These are phyloP conservation scores for Pseudococcus longispinus DNA, from an alignment of 2,888 invertebrate species.

Conservation along the genomic window DNA sequence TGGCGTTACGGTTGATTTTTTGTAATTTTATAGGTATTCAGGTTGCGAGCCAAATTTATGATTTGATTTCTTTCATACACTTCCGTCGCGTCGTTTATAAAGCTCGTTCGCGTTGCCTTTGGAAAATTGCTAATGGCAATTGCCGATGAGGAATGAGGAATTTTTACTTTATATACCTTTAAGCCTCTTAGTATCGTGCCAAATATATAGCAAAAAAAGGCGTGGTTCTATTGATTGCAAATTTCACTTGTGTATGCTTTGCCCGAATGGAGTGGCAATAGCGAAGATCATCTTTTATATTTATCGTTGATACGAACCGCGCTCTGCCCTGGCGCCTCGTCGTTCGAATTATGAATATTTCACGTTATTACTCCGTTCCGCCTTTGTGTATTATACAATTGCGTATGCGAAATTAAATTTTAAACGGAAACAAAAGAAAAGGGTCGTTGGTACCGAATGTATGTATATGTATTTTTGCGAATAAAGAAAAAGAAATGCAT, in stretches of 20 bases:
- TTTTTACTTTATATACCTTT: conserved; percentile 38
- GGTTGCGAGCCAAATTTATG: conserved; percentile 39
- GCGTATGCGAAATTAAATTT: conserved; percentile 44
- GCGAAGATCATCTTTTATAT: conserved; percentile 38
- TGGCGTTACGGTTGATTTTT: background rate
- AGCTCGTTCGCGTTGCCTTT: background rate
- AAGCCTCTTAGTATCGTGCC: conserved; percentile 40
- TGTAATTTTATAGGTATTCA: conserved; percentile 25
- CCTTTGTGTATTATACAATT: conserved; percentile 44
- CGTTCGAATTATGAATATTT: conserved; percentile 41
- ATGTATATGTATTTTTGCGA: background rate
- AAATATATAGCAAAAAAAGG: conserved; percentile 28
- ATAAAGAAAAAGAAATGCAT: conserved; percentile 5
- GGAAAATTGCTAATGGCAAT: conserved; percentile 18
- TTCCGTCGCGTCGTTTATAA: conserved; percentile 17
- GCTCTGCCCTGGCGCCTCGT: background rate
- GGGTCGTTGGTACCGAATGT: background rate
- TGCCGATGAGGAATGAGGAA: background rate
- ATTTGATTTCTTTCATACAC: conserved; percentile 40
- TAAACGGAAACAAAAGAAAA: conserved; percentile 45
- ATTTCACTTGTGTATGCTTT: background rate
- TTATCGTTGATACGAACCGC: background rate
- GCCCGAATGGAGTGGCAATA: background rate
- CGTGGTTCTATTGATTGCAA: conserved; percentile 31
- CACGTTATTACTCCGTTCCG: conserved; percentile 38